Evolutionary conservation across 2,888 invertebrate species (phyloP).

Genomic region (Bombylius major): DNA sequence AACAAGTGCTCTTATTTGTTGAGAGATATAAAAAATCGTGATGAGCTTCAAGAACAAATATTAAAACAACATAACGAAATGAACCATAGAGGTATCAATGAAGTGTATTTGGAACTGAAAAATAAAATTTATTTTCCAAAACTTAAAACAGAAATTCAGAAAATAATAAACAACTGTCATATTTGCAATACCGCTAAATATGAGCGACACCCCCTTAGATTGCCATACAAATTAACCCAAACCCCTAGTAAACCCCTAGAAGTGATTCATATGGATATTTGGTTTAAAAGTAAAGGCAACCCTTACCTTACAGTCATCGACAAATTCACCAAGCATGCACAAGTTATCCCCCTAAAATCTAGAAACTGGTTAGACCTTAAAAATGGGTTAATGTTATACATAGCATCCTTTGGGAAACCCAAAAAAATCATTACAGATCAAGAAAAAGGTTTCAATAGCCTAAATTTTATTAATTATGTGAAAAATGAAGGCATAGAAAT

Average conservation of each 20-base stretch:
- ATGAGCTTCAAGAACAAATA: background rate
- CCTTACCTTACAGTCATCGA: constrained; percentile 1
- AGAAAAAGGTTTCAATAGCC: no score
- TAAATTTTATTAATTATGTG: no score
- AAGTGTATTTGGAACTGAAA: constrained; percentile 2
- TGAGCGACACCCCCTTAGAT: constrained; percentile 1
- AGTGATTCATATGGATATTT: constrained; percentile 5
- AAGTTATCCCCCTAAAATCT: constrained; percentile 1
- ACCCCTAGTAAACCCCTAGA: constrained; percentile 1
- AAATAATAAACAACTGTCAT: constrained; percentile 7
- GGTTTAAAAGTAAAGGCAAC: constrained; percentile 1
- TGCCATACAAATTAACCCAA: constrained; percentile 5
- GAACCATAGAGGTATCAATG: constrained; percentile 7
- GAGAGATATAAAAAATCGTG: background rate
- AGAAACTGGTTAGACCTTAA: constrained; percentile 3
- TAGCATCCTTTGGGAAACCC: no score
- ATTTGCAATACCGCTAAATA: constrained; percentile 6
- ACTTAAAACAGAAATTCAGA: constrained; percentile 1
- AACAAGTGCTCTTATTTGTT: background rate
- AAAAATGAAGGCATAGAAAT: no score
- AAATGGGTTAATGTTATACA: no score
- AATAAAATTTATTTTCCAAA: constrained; percentile 3
- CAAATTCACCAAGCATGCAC: constrained; percentile 8
- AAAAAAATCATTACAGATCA: no score
- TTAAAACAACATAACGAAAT: background rate